Conservation (phyloP, 2,888 invertebrate species). For the Thereva unica region DNA sequence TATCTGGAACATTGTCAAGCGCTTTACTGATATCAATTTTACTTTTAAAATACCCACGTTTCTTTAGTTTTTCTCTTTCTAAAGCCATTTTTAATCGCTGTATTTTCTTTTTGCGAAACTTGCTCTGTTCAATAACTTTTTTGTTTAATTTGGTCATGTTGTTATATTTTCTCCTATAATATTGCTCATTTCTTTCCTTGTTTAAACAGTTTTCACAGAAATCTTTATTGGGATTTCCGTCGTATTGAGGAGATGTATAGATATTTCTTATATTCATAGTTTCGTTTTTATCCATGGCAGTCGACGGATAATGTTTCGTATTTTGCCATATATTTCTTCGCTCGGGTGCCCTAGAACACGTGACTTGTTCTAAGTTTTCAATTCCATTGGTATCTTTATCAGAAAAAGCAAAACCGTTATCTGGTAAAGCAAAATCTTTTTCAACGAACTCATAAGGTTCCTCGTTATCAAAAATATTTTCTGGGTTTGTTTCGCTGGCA, state of each 20-base stretch:
- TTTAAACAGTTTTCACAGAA: constrained; percentile 27
- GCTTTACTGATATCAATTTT: neutral
- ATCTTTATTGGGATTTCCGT: neutral
- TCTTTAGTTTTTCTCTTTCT: constrained; percentile 17
- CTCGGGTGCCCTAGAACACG: neutral
- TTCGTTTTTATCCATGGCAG: neutral
- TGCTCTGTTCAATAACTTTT: constrained; percentile 19
- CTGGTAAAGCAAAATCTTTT: constrained; percentile 1
- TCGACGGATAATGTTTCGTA: neutral
- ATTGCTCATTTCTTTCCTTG: constrained; percentile 24
- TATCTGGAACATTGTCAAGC: neutral
- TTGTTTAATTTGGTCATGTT: constrained; percentile 10
- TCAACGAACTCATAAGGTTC: constrained; percentile 13
- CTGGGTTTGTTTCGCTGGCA: neutral
- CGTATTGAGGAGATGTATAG: neutral
- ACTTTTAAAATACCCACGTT: neutral
- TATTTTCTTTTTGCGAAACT: constrained; percentile 17
- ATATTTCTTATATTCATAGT: neutral
- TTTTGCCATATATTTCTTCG: neutral
- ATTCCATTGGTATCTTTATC: neutral
- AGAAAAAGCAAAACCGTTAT: neutral
- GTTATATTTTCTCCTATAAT: constrained; percentile 17
- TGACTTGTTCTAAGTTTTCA: too few relatives aligned
- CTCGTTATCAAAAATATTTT: neutral
- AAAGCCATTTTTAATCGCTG: neutral